These are phyloP conservation scores for Montifringilla adamsi DNA, from an alignment of 2,113 vertebrate genomes.

Conservation along the genomic window DNA sequence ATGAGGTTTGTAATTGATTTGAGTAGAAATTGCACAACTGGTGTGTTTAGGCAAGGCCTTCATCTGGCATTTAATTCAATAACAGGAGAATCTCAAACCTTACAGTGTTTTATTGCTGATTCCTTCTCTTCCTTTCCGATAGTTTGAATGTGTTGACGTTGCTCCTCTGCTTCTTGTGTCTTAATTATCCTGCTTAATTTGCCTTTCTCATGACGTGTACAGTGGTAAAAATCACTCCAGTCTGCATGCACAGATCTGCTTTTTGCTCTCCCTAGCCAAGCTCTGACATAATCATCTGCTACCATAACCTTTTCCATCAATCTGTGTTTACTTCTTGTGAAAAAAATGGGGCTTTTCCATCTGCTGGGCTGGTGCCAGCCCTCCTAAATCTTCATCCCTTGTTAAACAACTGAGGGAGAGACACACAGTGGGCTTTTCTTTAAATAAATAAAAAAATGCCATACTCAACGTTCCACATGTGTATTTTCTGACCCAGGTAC, in stretches of 20 bases:
- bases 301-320: background rate
- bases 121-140: background rate
- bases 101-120: background rate
- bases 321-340: background rate
- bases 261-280: background rate
- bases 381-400: background rate
- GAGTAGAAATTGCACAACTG: background rate
- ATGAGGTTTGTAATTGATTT: conserved; percentile 12
- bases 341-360: background rate
- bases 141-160: background rate
- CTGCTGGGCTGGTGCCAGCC: background rate
- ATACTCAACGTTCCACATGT: rapidly evolving
- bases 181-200: background rate
- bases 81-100: background rate
- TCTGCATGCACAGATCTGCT: background rate
- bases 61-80: background rate
- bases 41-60: background rate
- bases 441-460: background rate
- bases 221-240: background rate
- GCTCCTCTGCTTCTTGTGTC: background rate
- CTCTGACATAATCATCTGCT: background rate
- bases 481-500: background rate
- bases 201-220: background rate
- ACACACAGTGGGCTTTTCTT: background rate
- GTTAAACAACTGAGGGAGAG: background rate